A percentile compares a stretch with the other conserved stretches of the same genome.
phyloP scores from a whole-genome alignment of 2,888 invertebrate species.

The Syritta pipiens region DNA sequence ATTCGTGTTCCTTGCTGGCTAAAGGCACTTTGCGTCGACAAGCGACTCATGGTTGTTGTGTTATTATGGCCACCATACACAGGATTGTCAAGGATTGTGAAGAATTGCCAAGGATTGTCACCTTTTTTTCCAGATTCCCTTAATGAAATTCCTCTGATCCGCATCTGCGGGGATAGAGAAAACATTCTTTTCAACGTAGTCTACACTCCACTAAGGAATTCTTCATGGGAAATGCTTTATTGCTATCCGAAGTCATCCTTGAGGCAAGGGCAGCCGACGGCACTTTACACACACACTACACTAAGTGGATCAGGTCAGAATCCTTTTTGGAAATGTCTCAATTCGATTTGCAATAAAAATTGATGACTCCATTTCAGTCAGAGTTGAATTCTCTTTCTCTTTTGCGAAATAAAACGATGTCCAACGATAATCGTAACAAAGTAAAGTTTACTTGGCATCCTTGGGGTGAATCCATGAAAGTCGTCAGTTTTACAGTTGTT shows the following conservation, averaged over 20 bases:
- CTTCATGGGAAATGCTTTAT: conserved; percentile 53
- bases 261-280: no score
- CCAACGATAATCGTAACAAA: conserved; percentile 48
- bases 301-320: conserved; percentile 10
- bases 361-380: conserved; percentile 35
- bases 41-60: no score
- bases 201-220: conserved; percentile 27
- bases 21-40: no score
- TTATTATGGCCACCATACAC: no score
- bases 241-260: neutral
- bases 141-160: conserved; percentile 64
- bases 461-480: conserved; percentile 7
- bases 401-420: conserved; percentile 3
- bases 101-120: neutral
- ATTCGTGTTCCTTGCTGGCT: no score
- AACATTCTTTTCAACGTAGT: neutral
- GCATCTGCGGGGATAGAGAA: neutral
- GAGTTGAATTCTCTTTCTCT: neutral
- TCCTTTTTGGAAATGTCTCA: conserved; percentile 42
- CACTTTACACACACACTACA: neutral
- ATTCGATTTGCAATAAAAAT: conserved; percentile 59
- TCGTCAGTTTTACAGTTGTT: conserved; percentile 10
- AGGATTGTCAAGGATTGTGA: neutral
- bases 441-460: conserved; percentile 39
- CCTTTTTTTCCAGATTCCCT: conserved; percentile 36